Percentiles rank a stretch among this genome's conserved stretches.
phyloP scores from a whole-genome alignment of 2,888 invertebrate genomes.

The Craniophora ligustri region DNA sequence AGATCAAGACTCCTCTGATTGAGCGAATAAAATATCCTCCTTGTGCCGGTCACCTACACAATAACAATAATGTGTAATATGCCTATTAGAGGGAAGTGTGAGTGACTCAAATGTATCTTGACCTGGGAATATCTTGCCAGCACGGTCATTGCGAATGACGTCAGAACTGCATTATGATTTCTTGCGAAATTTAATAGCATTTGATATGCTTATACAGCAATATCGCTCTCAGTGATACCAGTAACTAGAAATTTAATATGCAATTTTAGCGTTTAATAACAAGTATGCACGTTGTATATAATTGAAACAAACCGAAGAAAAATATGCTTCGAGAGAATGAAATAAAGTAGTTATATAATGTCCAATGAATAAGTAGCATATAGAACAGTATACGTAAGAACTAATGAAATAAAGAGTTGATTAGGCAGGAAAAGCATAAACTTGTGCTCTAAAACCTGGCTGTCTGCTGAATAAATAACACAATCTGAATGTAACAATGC shows the following conservation, averaged over 20 bases:
- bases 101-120: conserved; percentile 48
- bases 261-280: neutral
- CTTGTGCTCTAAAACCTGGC: conserved; percentile 5
- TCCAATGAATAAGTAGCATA: no score
- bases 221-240: conserved; percentile 24
- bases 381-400: no score
- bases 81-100: conserved; percentile 38
- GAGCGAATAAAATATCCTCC: conserved; percentile 25
- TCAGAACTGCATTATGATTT: conserved; percentile 49
- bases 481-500: conserved; percentile 16
- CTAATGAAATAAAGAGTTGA: no score
- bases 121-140: conserved; percentile 37
- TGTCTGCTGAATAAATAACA: conserved; percentile 29
- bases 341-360: no score
- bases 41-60: conserved; percentile 34
- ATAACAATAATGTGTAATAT: conserved; percentile 26
- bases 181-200: conserved; percentile 58
- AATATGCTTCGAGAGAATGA: no score
- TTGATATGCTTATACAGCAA: neutral
- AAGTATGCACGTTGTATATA: neutral
- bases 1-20: conserved; percentile 26
- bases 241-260: conserved; percentile 3
- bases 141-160: conserved; percentile 56
- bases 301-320: no score
- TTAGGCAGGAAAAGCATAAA: neutral